Evolutionary conservation across 2,797 vertebrate species (phyloP), one percentile per base, ranked within the genome.

Genomic region (Anisognathus igniventris): DNA sequence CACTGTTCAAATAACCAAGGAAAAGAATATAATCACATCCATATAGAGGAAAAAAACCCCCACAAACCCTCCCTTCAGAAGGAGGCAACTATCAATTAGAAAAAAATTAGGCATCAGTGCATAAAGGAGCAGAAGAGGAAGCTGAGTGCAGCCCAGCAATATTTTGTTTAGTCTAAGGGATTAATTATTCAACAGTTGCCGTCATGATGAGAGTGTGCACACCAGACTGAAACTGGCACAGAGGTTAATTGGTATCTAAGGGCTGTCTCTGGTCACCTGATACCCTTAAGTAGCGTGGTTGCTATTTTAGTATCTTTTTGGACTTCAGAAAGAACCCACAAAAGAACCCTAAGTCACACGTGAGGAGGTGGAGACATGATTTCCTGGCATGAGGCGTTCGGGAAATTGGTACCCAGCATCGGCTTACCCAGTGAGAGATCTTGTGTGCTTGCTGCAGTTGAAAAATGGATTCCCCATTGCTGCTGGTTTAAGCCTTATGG

Each of bases 121-220:
- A 20, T 80, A 87, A 94, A 80, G 31, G 37, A 95, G 67, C 44
- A 14, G 56, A 62, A 86, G 60, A 93, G 89, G 90, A 94, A 95
- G 88, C 91, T 28, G 89, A 33, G 35, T n/a, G 15, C 67, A 22
- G 72, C 2, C 13, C 8, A 1, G 85, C 60, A 62, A 91, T 62
- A 70, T 92, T 88, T 96, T 95, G 89, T 96, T 97, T 95, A 62
- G 86, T 95, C 65, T 86, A 73, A 89, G 53, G 80, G 93, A 97
- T 97, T 95, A 97, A 98, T 97, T 97, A 97, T 98, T 98, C 95
- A 97, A 87, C 64, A 92, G 44, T 80, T 96, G 96, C 92, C 51
- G 81, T 96, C 91, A 92, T 78, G 79, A 95, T 82, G 94, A 93
- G 96, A 85, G 60, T 47, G 62, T 24, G n/a, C 77, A 76, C 44